Conservation (phyloP, 2,888 invertebrate genomes). For the Coleophora deauratella region DNA sequence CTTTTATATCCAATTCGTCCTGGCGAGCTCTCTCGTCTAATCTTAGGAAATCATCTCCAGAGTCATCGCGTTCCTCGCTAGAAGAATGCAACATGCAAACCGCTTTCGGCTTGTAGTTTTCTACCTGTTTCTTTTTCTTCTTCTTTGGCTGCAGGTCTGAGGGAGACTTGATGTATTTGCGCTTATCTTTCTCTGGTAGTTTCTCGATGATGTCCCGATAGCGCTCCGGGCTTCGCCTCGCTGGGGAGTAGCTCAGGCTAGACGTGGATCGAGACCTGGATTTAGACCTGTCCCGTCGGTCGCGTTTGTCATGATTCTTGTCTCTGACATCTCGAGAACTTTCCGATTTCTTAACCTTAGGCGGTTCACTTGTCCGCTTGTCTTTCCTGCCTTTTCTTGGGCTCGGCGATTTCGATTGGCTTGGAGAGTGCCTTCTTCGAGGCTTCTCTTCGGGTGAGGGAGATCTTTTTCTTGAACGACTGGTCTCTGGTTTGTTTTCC, state of each 20-base stretch:
- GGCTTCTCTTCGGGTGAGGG: constrained; percentile 30
- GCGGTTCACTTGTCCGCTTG: constrained; percentile 27
- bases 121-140: constrained; percentile 31
- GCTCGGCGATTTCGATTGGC: constrained; percentile 41
- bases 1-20: constrained; percentile 76
- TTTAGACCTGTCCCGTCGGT: constrained; percentile 21
- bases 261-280: constrained; percentile 52
- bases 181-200: constrained; percentile 70
- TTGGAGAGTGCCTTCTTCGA: constrained; percentile 22
- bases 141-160: constrained; percentile 50
- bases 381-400: constrained; percentile 37
- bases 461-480: constrained; percentile 30
- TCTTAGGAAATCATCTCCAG: constrained; percentile 69
- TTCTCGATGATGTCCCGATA: constrained; percentile 78
- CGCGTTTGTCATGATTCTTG: constrained; percentile 25
- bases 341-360: constrained; percentile 36
- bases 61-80: constrained; percentile 71
- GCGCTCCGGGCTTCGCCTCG: constrained; percentile 78
- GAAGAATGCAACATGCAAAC: constrained; percentile 76
- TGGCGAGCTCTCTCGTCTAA: constrained; percentile 65
- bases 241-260: constrained; percentile 80
- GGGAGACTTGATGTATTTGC: constrained; percentile 62
- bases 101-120: constrained; percentile 45
- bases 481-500: constrained; percentile 33
- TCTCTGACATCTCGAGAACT: constrained; percentile 23